phyloP scores from a whole-genome alignment of 2,113 vertebrate genomes.

The Cyanistes caeruleus region DNA sequence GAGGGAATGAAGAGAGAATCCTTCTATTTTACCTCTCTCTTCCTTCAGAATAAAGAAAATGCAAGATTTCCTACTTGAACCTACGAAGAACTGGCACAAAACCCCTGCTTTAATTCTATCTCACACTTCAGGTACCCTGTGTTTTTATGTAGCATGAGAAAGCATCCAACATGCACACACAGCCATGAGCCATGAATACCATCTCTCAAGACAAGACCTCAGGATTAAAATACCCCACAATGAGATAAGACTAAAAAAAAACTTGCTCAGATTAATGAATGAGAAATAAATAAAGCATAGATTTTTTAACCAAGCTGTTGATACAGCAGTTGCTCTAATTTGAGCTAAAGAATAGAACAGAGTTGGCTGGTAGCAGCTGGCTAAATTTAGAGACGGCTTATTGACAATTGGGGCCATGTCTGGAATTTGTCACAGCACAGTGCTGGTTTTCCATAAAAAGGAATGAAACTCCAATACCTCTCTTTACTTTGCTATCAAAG shows the following conservation, averaged over 20 bases:
- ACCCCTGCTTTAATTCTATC: rapidly evolving
- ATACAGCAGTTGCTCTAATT: not conserved
- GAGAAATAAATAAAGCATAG: not conserved
- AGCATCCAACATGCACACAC: not conserved
- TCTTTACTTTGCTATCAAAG: not conserved
- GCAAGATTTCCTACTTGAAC: not conserved
- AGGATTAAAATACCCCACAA: not conserved
- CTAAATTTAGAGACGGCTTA: slow-evolving; percentile 19
- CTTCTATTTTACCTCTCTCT: not conserved
- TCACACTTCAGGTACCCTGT: not conserved
- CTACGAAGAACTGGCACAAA: not conserved
- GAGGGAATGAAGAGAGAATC: not conserved
- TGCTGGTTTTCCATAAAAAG: not conserved
- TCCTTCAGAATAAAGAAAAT: not conserved
- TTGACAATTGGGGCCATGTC: not conserved
- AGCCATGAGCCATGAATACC: not conserved
- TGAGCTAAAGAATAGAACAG: not conserved
- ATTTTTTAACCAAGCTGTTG: not conserved
- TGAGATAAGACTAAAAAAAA: not conserved
- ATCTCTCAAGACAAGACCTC: not conserved
- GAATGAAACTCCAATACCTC: not conserved
- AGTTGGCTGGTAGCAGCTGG: not conserved
- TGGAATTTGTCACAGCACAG: not conserved
- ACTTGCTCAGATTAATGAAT: not conserved
- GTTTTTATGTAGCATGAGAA: not conserved